A percentile compares a stretch with the other conserved stretches of the same genome.
These are phyloP conservation scores for Hemithea aestivaria DNA, from an alignment of 2,888 invertebrate genomes.

Conservation along the genomic window DNA sequence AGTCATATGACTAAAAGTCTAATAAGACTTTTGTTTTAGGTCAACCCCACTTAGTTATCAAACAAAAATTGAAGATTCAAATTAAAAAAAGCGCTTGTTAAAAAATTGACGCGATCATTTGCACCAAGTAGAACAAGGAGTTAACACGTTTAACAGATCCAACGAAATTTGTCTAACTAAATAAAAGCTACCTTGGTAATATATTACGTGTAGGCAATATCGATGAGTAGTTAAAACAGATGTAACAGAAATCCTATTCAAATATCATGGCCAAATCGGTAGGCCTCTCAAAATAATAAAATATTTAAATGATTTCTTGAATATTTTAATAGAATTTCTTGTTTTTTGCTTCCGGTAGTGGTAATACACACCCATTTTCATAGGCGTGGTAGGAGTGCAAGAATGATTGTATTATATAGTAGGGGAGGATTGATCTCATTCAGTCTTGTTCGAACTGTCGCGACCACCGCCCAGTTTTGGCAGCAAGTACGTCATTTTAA, in stretches of 20 bases:
- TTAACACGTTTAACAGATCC: too few species aligned
- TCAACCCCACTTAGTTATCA: too few species aligned
- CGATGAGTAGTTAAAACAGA: background rate
- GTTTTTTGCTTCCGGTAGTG: constrained; percentile 9
- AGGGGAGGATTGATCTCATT: constrained; percentile 40
- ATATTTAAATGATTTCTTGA: constrained; percentile 8
- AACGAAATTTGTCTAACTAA: too few species aligned
- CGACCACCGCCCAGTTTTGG: constrained; percentile 34
- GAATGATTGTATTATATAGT: constrained; percentile 46
- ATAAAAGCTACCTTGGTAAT: too few species aligned
- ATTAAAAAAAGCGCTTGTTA: too few species aligned
- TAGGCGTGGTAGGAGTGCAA: constrained; percentile 38
- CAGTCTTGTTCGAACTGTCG: constrained; percentile 50
- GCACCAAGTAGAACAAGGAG: too few species aligned
- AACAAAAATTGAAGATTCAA: too few species aligned
- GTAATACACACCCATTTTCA: constrained; percentile 12
- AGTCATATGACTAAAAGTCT: too few species aligned
- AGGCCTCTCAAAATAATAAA: constrained; percentile 20
- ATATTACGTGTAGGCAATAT: too few species aligned
- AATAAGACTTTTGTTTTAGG: too few species aligned
- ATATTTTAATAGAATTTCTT: constrained; percentile 12
- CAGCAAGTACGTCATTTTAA: constrained; percentile 43
- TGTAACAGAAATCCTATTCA: constrained; percentile 3
- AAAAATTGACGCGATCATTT: too few species aligned
- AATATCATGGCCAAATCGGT: constrained; percentile 3